A percentile compares a stretch with the other conserved stretches of the same genome.
Evolutionary conservation across 2,797 vertebrate genomes (phyloP).

Genomic region (Micromesistius poutassou): DNA sequence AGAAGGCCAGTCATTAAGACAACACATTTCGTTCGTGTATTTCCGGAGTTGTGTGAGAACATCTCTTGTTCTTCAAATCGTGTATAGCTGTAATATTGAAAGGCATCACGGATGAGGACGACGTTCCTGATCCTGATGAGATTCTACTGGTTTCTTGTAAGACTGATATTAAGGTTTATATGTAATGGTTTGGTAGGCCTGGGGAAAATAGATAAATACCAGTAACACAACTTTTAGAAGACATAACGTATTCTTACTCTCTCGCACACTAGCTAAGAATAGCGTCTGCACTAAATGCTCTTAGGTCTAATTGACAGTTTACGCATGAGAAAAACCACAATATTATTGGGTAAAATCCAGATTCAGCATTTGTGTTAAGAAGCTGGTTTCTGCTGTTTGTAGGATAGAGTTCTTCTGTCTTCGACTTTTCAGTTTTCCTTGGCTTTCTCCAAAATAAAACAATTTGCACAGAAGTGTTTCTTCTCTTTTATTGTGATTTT

Average conservation of each 20-base stretch:
- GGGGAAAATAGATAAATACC: background rate
- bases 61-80: conserved; percentile 18
- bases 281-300: background rate
- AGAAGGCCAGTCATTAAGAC: conserved; percentile 12
- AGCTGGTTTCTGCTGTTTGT: background rate
- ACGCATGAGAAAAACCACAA: conserved; percentile 18
- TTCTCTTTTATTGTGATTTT: conserved; percentile 17
- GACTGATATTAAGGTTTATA: conserved; percentile 14
- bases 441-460: conserved; percentile 58
- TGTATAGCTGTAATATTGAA: conserved; percentile 33
- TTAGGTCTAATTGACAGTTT: conserved; percentile 43
- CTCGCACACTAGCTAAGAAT: conserved; percentile 7
- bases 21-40: conserved; percentile 25
- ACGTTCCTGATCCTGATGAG: conserved; percentile 28
- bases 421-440: conserved; percentile 30
- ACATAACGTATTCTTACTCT: background rate
- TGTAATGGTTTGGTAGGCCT: background rate
- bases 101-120: conserved; percentile 1
- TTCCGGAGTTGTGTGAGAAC: conserved; percentile 43
- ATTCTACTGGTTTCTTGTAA: conserved; percentile 23
- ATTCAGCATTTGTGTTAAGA: background rate
- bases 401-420: conserved; percentile 10
- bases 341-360: conserved; percentile 20
- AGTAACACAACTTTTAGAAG: background rate
- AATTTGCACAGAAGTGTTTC: conserved; percentile 45